Evolutionary conservation across 2,113 vertebrate species (phyloP), one percentile per base, ranked within the genome.

Genomic region (Herpetotheres cachinnans): DNA sequence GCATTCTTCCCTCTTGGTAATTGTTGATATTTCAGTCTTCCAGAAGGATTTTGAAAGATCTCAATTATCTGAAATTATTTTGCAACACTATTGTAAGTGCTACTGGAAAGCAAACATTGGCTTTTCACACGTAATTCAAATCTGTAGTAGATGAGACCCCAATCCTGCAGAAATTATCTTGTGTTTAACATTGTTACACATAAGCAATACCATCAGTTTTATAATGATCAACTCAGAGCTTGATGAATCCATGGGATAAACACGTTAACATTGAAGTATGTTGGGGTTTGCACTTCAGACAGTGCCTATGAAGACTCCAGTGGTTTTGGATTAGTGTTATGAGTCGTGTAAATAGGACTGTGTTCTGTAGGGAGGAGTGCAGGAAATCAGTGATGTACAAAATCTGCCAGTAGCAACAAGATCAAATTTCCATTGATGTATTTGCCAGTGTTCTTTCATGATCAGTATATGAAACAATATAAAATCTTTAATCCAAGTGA

Each of bases 1-100:
- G 71, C 44, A 89, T 93, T 95, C 83, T 61, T 78, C 66, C 92
- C 10, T 62, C 52, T 88, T 86, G 46, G 44, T 88, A 84, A 56
- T 66, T 82, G 70, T 77, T 93, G 86, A 94, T 92, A 90, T 86
- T 95, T 66, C 73, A 90, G 44, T 83, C 76, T 92, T 95, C 86
- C 92, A 67, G 63, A 73, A 76, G 72, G 38, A 38, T 93, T 93
- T 92, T 82, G 40, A 93, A 95, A 96, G n/a, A 67, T 69, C 89
- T 92, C 25, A 50, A 65, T 95, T 92, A 87, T 65, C n/a, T 82
- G 44, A 52, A 42, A 42, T 42, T 93, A 66, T 59, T 62, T 93
- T 38, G 18, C 36, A 93, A 61, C 13, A 34, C 5, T 55, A 20
- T 86, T 67, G 5, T 69, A 86, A 82, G 29, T 46, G 56, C 40